phyloP scores from a whole-genome alignment of 2,113 vertebrate species.

The Cynopterus brachyotis region DNA sequence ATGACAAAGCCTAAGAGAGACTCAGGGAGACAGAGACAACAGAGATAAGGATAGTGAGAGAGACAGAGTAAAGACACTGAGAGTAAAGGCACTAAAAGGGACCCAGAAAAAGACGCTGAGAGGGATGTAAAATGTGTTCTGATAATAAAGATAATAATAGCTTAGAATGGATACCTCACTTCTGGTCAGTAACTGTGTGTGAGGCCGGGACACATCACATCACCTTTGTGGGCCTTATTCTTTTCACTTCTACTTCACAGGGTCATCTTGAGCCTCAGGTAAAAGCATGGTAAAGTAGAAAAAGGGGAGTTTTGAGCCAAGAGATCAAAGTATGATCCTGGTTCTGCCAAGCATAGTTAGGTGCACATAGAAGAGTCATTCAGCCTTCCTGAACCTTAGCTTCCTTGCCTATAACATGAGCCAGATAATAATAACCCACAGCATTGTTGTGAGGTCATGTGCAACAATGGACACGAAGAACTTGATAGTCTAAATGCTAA shows the following conservation, averaged over 20 bases:
- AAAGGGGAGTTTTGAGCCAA: neutral
- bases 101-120: too few species aligned
- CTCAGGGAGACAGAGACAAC: too few species aligned
- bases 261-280: neutral
- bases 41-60: too few species aligned
- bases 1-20: too few species aligned
- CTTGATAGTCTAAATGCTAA: too few species aligned
- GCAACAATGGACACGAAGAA: accelerated
- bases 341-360: neutral
- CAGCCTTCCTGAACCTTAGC: neutral
- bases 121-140: neutral
- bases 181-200: neutral
- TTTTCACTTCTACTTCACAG: neutral
- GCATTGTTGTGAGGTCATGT: neutral
- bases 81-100: too few species aligned
- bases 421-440: neutral
- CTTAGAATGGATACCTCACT: neutral
- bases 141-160: neutral
- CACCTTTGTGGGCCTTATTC: neutral
- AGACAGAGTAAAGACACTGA: too few species aligned
- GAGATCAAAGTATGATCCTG: neutral
- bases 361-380: accelerated
- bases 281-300: neutral
- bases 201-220: neutral
- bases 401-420: neutral